These are phyloP conservation scores for Athene noctua DNA, from an alignment of 2,113 vertebrate genomes.

Conservation along the genomic window DNA sequence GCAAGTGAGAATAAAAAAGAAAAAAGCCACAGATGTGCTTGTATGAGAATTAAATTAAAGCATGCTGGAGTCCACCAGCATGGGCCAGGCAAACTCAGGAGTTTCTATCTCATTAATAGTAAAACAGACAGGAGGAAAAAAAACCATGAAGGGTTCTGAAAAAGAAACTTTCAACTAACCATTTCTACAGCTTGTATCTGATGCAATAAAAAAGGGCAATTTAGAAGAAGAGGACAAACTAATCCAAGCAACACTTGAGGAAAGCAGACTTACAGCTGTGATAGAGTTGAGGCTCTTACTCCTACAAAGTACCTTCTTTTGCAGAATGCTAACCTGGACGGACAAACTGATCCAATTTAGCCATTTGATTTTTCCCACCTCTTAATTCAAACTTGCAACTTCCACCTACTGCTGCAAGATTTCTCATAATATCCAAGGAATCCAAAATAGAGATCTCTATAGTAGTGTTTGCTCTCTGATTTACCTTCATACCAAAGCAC, in stretches of 20 bases:
- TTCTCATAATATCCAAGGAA: neutral
- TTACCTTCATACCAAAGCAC: neutral
- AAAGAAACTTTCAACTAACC: neutral
- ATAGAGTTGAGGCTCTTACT: neutral
- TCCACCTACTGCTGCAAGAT: neutral
- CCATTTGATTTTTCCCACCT: neutral
- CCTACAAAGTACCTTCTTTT: neutral
- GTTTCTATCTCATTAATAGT: neutral
- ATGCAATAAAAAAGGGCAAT: neutral
- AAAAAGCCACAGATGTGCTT: neutral
- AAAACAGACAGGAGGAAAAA: neutral
- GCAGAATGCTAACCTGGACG: neutral
- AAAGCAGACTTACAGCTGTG: neutral
- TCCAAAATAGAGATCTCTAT: neutral
- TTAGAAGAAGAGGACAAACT: neutral
- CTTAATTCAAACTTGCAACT: neutral
- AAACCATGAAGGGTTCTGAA: neutral
- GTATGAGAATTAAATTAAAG: neutral
- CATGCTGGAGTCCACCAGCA: neutral
- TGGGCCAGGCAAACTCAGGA: neutral
- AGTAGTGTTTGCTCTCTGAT: neutral
- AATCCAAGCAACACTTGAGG: neutral
- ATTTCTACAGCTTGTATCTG: neutral
- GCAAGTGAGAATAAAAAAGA: neutral
- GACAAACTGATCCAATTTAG: neutral